Evolutionary conservation across 2,797 vertebrate genomes (phyloP).

Genomic region (Adelosebastes latens): DNA sequence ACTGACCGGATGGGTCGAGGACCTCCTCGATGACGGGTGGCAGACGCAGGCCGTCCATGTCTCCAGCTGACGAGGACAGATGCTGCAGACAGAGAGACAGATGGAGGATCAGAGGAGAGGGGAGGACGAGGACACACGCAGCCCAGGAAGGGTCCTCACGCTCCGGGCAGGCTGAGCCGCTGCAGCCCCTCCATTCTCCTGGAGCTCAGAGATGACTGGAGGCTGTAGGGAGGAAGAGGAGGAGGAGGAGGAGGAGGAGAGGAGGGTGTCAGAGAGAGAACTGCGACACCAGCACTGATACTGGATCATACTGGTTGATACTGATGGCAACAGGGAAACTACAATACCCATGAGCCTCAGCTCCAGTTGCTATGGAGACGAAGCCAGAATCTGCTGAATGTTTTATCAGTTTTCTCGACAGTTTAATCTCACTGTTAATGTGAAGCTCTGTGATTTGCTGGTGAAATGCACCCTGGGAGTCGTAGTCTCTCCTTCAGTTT

Average conservation of each 20-base stretch:
- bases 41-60: constrained; percentile 83
- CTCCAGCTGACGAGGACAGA: constrained; percentile 13
- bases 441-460: background rate
- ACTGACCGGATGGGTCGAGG: constrained; percentile 77
- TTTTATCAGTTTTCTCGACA: background rate
- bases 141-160: constrained; percentile 42
- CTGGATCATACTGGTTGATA: background rate
- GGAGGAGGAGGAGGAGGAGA: background rate
- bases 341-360: constrained; percentile 3
- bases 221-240: background rate
- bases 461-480: background rate
- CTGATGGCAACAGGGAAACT: background rate
- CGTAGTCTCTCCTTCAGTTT: background rate
- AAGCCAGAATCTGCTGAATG: background rate
- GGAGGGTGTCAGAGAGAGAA: background rate
- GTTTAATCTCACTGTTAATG: too few relatives aligned
- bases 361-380: background rate
- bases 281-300: constrained; percentile 25
- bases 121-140: background rate
- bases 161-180: constrained; percentile 25
- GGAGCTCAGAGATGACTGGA: constrained; percentile 30
- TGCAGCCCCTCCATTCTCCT: constrained; percentile 62
- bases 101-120: background rate
- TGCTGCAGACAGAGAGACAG: constrained; percentile 17
- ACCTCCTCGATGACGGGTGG: constrained; percentile 85